Percentiles rank a stretch among this genome's conserved stretches.
Conservation (phyloP, 2,888 invertebrate genomes). For the Eupithecia abbreviata region DNA sequence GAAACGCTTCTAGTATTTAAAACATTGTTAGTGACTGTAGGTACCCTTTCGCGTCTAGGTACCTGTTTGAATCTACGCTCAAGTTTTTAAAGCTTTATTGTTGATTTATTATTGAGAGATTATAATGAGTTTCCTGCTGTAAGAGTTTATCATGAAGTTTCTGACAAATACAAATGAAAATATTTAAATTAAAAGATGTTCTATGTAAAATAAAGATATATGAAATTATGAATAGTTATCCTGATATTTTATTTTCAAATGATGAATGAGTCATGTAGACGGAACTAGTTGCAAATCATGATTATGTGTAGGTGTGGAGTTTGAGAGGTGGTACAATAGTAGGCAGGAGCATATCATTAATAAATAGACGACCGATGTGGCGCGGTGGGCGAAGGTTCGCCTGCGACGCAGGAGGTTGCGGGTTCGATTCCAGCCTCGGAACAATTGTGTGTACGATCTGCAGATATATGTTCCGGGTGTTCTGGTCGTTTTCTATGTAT, state of each 20-base stretch:
- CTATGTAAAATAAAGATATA: slow-evolving; percentile 70
- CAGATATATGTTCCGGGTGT: too few species aligned
- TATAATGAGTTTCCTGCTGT: slow-evolving; percentile 77
- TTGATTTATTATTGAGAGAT: slow-evolving; percentile 77
- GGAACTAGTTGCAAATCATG: background rate
- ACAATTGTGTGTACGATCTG: too few species aligned
- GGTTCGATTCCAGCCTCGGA: too few species aligned
- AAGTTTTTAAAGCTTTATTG: slow-evolving; percentile 82
- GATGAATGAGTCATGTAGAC: background rate
- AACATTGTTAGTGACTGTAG: slow-evolving; percentile 75
- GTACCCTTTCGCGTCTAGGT: slow-evolving; percentile 76
- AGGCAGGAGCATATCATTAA: background rate
- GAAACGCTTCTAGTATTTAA: slow-evolving; percentile 80
- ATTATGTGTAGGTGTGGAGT: background rate
- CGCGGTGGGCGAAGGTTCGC: too few species aligned
- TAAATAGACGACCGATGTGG: too few species aligned
- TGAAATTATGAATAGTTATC: slow-evolving; percentile 47
- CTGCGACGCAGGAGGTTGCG: too few species aligned
- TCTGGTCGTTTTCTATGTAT: too few species aligned
- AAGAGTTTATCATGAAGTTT: slow-evolving; percentile 70
- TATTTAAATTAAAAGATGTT: slow-evolving; percentile 75
- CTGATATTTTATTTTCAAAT: slow-evolving; percentile 14
- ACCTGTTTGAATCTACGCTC: slow-evolving; percentile 79
- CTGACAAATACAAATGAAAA: slow-evolving; percentile 62
- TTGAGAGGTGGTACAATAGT: background rate